Base-by-base conservation (phyloP, 2,113 vertebrate species). In the Pungitius pungitius region DNA sequence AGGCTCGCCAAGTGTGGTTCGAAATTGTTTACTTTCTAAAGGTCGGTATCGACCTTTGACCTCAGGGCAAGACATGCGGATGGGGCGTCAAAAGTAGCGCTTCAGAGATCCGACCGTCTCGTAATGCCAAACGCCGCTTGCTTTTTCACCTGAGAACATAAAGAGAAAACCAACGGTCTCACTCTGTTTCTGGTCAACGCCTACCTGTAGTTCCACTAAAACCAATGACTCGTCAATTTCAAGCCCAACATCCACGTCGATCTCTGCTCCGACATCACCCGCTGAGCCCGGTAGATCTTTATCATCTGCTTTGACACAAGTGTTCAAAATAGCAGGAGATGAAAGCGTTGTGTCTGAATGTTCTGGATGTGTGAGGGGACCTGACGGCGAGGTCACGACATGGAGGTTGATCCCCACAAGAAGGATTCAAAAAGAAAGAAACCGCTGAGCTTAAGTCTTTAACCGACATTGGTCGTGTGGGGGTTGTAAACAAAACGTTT, bases 261-360 rank as follows among this genome's bases (percentile, higher is more conserved):
- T 56, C 71, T 60, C 39, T 20, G 56, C 68, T 73, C 47, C 81
- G 80, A 83, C 82, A 14, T 83, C 47, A 51, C 62, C 37, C 57
- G 33, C 13, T 24, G 66, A 82, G 75, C 12, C 14, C 69, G 56
- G 47, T 75, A 56, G 70, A 79, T 85, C 85, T 87, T 82, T 83
- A 80, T 89, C 81, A 49, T 43, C 66, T 74, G 78, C 71, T 90
- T 47, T 78, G 83, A 83, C 81, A 68, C 2, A 10, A 13, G 27
- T 40, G 75, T 70, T 71, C 68, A 75, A 85, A 88, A 90, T 86
- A 87, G 85, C 77, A 22, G 37, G 26, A 74, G 81, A 89, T 91
- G 79, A 89, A 87, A 89, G 82, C 26, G 75, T 60, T 60, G n/a
- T 40, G 60, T 22, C 12, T 78, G 76, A 84, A 80, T 75, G 80